Percentiles rank a stretch among this genome's conserved stretches.
phyloP scores from a whole-genome alignment of 1,140 invertebrate species.

The Dreissena polymorpha region DNA sequence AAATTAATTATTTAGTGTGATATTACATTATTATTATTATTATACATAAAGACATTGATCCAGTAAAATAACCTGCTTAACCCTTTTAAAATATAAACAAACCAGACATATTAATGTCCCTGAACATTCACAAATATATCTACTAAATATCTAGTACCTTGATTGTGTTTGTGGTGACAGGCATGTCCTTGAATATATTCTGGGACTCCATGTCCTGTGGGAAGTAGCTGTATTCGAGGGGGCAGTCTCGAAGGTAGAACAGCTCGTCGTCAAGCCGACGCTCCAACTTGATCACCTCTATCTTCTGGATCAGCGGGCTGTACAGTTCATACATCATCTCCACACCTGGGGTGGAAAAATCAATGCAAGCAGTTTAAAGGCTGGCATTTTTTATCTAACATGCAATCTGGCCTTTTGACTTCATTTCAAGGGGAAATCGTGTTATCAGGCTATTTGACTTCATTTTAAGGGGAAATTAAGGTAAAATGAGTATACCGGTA shows the following conservation, averaged over 20 bases:
- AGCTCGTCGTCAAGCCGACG: conserved; percentile 95
- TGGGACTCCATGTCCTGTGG: conserved; percentile 95
- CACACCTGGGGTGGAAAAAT: conserved; percentile 83
- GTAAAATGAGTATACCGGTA: neutral
- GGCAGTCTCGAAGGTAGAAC: conserved; percentile 95
- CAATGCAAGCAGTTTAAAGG: conserved; percentile 14
- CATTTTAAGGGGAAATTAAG: neutral
- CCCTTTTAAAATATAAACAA: too few relatives aligned
- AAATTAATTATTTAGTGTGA: too few relatives aligned
- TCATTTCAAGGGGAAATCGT: neutral
- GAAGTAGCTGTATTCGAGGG: conserved; percentile 95
- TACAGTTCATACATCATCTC: conserved; percentile 96
- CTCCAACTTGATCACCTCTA: conserved; percentile 95
- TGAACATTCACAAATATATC: too few relatives aligned
- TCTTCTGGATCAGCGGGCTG: conserved; percentile 93
- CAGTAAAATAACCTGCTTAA: too few relatives aligned
- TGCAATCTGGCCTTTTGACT: conserved; percentile 10
- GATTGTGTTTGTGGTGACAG: conserved; percentile 92
- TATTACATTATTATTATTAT: too few relatives aligned
- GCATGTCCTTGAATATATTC: conserved; percentile 86
- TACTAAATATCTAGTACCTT: conserved; percentile 83
- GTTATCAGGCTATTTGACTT: neutral
- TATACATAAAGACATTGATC: too few relatives aligned
- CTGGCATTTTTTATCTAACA: conserved; percentile 1
- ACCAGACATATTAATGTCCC: neutral